Conservation (phyloP, 2,113 vertebrate genomes). For the Nematolebias whitei region DNA sequence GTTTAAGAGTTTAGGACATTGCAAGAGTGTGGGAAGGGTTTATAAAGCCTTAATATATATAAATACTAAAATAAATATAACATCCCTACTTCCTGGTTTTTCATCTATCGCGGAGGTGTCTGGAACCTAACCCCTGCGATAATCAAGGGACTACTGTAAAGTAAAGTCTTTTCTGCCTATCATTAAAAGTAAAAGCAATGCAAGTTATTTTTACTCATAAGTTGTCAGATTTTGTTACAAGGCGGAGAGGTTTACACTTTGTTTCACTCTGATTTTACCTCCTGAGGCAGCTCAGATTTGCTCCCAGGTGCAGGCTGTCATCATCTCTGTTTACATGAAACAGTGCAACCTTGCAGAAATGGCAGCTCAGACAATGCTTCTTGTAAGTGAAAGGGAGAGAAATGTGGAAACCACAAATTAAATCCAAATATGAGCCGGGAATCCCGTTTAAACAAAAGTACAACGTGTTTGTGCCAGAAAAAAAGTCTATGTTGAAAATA, state of each 20-base stretch:
- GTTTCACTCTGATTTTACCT: slow-evolving; percentile 2
- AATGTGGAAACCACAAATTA: slow-evolving; percentile 8
- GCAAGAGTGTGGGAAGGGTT: no score
- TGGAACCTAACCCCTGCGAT: no score
- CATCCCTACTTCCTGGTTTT: no score
- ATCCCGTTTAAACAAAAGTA: neutral
- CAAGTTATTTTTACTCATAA: slow-evolving; percentile 3
- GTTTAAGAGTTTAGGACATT: no score
- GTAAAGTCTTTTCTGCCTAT: neutral
- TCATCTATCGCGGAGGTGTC: no score
- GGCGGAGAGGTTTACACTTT: slow-evolving; percentile 13
- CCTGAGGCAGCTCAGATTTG: slow-evolving; percentile 1
- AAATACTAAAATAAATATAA: no score
- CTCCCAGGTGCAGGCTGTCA: slow-evolving; percentile 2
- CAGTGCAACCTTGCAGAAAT: neutral
- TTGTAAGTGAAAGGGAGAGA: neutral
- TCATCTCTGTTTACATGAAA: slow-evolving; percentile 23
- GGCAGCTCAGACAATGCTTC: slow-evolving; percentile 17
- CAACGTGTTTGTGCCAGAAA: neutral
- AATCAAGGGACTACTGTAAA: no score
- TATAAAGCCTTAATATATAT: no score
- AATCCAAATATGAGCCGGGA: slow-evolving; percentile 12
- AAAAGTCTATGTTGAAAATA: no score
- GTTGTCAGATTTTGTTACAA: neutral
- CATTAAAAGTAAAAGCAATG: neutral